Percentiles rank a stretch among this genome's conserved stretches.
These are phyloP conservation scores for Pogonocherus hispidulus DNA, from an alignment of 2,888 invertebrate species.

Conservation along the genomic window DNA sequence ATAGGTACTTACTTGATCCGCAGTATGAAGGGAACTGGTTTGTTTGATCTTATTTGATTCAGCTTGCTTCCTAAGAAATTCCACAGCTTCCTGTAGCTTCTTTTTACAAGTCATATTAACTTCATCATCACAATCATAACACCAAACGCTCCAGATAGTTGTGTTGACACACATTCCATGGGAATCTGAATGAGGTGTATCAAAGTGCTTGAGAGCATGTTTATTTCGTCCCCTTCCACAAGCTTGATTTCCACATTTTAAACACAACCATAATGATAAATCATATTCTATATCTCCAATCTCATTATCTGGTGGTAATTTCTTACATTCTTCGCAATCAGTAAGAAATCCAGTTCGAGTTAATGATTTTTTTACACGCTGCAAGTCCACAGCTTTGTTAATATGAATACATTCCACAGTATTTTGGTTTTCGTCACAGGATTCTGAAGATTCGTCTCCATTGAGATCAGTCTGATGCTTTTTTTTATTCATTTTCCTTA, in stretches of 20 bases:
- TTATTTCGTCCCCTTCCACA: conserved; percentile 79
- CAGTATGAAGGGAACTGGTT: conserved; percentile 39
- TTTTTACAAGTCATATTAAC: conserved; percentile 73
- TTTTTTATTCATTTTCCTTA: conserved; percentile 77
- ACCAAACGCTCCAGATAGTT: conserved; percentile 81
- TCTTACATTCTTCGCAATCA: conserved; percentile 70
- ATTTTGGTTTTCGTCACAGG: conserved; percentile 77
- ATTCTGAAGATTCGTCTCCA: conserved; percentile 80
- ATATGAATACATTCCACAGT: conserved; percentile 78
- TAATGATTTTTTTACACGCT: conserved; percentile 71
- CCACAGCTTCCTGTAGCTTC: conserved; percentile 81
- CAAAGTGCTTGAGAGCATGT: conserved; percentile 83
- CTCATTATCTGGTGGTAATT: conserved; percentile 50
- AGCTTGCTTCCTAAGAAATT: conserved; percentile 77
- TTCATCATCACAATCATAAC: conserved; percentile 83
- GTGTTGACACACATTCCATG: conserved; percentile 83
- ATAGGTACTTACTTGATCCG: conserved; percentile 49
- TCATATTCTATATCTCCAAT: conserved; percentile 68
- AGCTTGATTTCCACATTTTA: conserved; percentile 84
- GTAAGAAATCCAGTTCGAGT: conserved; percentile 69
- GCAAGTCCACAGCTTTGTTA: conserved; percentile 77
- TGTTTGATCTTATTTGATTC: conserved; percentile 52
- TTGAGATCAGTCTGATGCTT: conserved; percentile 79
- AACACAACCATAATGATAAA: conserved; percentile 80
- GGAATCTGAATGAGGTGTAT: conserved; percentile 81